Percentiles rank a stretch among this genome's conserved stretches.
phyloP scores from a whole-genome alignment of 2,113 vertebrate species.

The Tenebrosternarchus preto region DNA sequence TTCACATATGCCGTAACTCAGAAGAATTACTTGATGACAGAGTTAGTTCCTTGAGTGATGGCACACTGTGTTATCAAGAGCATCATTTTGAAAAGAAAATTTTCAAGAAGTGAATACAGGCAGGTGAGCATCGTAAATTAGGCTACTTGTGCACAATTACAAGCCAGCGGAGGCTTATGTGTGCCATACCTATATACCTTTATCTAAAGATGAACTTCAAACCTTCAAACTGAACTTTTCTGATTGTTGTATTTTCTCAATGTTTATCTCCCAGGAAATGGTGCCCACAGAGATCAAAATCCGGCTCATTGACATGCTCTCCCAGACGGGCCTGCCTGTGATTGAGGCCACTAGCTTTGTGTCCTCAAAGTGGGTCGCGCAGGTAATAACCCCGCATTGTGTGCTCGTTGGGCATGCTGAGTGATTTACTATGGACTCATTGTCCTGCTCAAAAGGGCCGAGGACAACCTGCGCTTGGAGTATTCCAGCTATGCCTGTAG shows the following conservation, averaged over 20 bases:
- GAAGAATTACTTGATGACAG: conserved; percentile 50
- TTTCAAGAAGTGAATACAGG: neutral
- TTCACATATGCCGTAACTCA: conserved; percentile 39
- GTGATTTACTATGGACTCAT: conserved; percentile 64
- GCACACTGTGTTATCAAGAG: conserved; percentile 36
- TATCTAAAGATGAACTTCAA: conserved; percentile 51
- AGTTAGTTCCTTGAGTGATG: conserved; percentile 33
- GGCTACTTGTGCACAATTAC: conserved; percentile 21
- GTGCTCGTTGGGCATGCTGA: conserved; percentile 51
- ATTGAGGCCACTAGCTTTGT: conserved; percentile 96
- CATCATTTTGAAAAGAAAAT: neutral
- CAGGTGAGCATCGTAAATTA: conserved; percentile 36
- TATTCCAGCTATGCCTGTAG: conserved; percentile 40
- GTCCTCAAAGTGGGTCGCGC: conserved; percentile 93
- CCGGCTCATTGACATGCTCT: conserved; percentile 89
- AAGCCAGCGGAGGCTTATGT: conserved; percentile 13
- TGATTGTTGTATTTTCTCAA: conserved; percentile 54
- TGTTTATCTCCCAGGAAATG: conserved; percentile 74
- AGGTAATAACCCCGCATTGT: conserved; percentile 79
- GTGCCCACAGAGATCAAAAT: conserved; percentile 89
- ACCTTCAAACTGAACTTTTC: no score
- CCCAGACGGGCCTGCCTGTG: conserved; percentile 85
- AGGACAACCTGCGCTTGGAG: conserved; percentile 22
- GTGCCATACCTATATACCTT: neutral
- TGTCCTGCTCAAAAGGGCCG: conserved; percentile 48